A percentile compares a stretch with the other conserved stretches of the same genome.
phyloP scores from a whole-genome alignment of 2,113 vertebrate genomes.

The Polypterus senegalus region DNA sequence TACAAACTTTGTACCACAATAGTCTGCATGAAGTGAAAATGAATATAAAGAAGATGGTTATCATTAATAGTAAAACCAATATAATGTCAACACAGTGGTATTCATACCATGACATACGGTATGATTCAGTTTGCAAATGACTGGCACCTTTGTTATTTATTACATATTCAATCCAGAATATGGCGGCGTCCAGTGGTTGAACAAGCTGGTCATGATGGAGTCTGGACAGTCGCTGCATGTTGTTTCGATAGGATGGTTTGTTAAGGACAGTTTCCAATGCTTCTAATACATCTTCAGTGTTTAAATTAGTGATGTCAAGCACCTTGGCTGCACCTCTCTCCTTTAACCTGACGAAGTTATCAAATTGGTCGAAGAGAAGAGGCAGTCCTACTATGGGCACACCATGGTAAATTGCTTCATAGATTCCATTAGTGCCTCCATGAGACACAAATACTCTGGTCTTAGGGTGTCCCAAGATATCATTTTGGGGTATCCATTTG shows the following conservation, averaged over 20 bases:
- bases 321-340: slow-evolving; percentile 10
- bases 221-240: slow-evolving; percentile 16
- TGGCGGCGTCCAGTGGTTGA: slow-evolving; percentile 11
- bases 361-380: slow-evolving; percentile 7
- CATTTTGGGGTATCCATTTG: slow-evolving; percentile 13
- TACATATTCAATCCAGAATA: slow-evolving; percentile 21
- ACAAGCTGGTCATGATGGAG: slow-evolving; percentile 15
- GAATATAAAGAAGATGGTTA: background rate
- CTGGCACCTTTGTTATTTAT: slow-evolving; percentile 18
- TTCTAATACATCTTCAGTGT: background rate
- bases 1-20: background rate
- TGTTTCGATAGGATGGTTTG: slow-evolving; percentile 11
- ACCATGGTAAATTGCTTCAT: slow-evolving; percentile 13
- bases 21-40: background rate
- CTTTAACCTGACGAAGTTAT: slow-evolving; percentile 7
- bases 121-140: slow-evolving; percentile 11
- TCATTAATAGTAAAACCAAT: background rate
- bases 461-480: slow-evolving; percentile 11
- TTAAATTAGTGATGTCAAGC: background rate
- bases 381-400: slow-evolving; percentile 8
- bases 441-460: slow-evolving; percentile 3
- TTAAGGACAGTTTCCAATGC: slow-evolving; percentile 13
- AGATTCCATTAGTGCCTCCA: slow-evolving; percentile 10
- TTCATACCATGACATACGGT: slow-evolving; percentile 15
- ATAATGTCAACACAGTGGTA: slow-evolving; percentile 18